Base-by-base conservation (phyloP, 2,113 vertebrate species). In the Vanacampus margaritifer region DNA sequence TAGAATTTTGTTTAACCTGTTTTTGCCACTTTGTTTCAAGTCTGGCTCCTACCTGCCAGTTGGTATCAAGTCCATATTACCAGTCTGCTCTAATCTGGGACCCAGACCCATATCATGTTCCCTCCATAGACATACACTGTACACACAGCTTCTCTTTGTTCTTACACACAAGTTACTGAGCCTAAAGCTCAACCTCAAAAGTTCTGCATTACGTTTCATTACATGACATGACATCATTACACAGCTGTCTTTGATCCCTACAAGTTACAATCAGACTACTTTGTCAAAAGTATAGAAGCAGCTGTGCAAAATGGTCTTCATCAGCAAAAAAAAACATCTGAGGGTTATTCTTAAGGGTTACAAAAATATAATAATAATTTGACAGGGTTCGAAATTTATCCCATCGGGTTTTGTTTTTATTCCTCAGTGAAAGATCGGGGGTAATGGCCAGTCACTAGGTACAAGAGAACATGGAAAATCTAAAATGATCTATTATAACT, bases 101-200 rank as follows among this genome's bases (percentile, higher is more conserved):
- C 21, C 48, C 5, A 41, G n/a, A 36, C 36, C 35, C n/a, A 43
- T 62, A 62, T 62, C 60, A 45, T 41, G 39, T 62, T 26, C 14
- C 39, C 12, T 62, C 23, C 36, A 39, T 14, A 14, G 36, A n/a
- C 21, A 13, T 14, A 54, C 21, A 13, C 5, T 12, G 3, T 41
- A 41, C 5, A 46, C 16, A 17, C 3, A 41, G 60, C 21, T 62
- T 62, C 23, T 26, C 60, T 62, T 62, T 62, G 60, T 13, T 62
- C n/a, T 26, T 62, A 24, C 60, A 24, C 60, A 26, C 23, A 26
- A 16, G 39, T 23, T 2, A 41, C 37, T 24, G n/a, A 62, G 59
- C 37, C 59, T 26, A 62, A 43, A 62, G 24, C 60, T 59, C 32
- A 59, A 35, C 57, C 43, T 62, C 37, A 62, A 61, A 62, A 62